phyloP scores from a whole-genome alignment of 1,140 invertebrate species.

The Procambarus virginalis region DNA sequence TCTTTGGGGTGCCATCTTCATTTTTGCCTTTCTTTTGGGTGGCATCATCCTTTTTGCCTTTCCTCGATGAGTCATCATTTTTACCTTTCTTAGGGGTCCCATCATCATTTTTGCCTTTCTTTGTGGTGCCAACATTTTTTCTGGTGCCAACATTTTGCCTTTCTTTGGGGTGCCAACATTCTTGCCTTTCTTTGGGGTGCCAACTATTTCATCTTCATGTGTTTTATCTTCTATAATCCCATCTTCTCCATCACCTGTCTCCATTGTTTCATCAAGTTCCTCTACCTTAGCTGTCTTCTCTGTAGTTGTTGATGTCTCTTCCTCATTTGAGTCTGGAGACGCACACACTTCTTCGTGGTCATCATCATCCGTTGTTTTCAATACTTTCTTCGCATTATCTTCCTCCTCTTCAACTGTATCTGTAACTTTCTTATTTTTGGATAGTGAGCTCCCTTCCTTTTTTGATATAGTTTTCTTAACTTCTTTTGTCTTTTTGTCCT shows the following conservation, averaged over 20 bases:
- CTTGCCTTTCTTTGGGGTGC: neutral
- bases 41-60: no score
- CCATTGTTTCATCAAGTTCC: neutral
- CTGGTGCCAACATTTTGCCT: neutral
- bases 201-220: neutral
- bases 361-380: neutral
- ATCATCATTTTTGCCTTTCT: no score
- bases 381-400: neutral
- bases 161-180: neutral
- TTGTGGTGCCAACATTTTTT: no score
- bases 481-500: slow-evolving; percentile 28
- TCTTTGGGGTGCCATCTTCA: no score
- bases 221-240: neutral
- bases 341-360: neutral
- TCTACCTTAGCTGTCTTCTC: neutral
- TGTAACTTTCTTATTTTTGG: neutral
- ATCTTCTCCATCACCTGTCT: neutral
- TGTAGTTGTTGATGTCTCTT: neutral
- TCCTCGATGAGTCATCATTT: no score
- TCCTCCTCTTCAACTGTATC: neutral
- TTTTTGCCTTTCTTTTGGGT: no score
- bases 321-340: neutral
- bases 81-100: no score
- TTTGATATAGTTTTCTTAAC: no score
- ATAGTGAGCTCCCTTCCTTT: slow-evolving; percentile 67